phyloP scores from a whole-genome alignment of 2,113 vertebrate species.

The Peromyscus leucopus region DNA sequence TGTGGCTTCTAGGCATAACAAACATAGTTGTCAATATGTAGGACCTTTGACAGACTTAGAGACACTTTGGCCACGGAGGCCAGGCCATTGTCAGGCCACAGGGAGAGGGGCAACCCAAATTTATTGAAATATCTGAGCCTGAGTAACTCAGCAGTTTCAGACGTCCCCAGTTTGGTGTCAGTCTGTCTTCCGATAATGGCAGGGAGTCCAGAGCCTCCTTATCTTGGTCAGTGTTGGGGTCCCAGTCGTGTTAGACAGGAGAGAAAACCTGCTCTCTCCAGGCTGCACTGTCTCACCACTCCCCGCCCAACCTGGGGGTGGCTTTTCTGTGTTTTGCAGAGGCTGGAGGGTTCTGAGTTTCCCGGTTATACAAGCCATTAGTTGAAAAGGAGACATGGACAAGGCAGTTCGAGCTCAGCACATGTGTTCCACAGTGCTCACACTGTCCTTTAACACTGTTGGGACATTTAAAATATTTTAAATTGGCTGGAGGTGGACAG shows the following conservation, averaged over 20 bases:
- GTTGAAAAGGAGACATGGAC: not conserved
- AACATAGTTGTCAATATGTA: not conserved
- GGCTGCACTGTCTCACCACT: not conserved
- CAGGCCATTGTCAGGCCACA: not conserved
- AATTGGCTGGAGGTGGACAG: not conserved
- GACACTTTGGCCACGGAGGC: not conserved
- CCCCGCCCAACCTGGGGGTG: not conserved
- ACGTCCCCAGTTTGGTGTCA: not conserved
- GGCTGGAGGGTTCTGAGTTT: not conserved
- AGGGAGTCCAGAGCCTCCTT: not conserved
- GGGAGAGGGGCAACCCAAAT: not conserved
- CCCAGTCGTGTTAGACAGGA: not conserved
- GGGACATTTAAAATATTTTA: constrained; percentile 46
- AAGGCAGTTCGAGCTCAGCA: not conserved
- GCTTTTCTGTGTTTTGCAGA: not conserved
- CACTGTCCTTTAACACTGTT: not conserved
- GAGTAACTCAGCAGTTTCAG: not conserved
- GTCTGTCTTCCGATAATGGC: not conserved
- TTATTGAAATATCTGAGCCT: not conserved
- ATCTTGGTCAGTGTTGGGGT: not conserved
- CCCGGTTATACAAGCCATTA: not conserved
- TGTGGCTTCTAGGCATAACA: not conserved
- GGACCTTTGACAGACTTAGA: not conserved
- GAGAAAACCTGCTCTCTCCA: not conserved
- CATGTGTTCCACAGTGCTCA: not conserved